Evolutionary conservation across 2,797 vertebrate genomes (phyloP).

Genomic region (Myotis pilosus): DNA sequence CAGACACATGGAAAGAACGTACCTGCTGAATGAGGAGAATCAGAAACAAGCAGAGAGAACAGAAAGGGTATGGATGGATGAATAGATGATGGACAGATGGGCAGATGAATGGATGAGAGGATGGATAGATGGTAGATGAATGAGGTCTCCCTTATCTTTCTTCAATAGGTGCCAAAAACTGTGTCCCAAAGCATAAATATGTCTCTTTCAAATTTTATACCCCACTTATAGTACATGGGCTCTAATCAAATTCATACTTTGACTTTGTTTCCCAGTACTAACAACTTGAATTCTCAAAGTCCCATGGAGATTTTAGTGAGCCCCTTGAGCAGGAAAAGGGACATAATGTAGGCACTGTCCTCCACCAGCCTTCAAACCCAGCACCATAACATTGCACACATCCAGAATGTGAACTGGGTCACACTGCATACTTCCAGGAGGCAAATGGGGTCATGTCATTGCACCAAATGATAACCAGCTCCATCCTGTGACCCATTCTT

Average conservation of each 20-base stretch:
- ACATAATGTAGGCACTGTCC: neutral
- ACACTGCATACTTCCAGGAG: neutral
- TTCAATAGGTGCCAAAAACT: neutral
- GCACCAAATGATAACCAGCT: neutral
- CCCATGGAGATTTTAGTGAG: neutral
- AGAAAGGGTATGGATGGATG: neutral
- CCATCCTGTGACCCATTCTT: neutral
- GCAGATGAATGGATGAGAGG: too few relatives aligned
- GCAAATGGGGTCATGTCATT: neutral
- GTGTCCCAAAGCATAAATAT: neutral
- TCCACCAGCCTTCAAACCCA: neutral
- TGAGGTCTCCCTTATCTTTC: neutral
- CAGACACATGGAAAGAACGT: neutral
- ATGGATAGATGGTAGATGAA: neutral
- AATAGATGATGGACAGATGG: neutral
- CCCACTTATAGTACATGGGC: neutral
- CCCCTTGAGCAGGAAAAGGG: neutral
- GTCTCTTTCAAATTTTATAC: neutral
- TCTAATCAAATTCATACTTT: constrained; percentile 27
- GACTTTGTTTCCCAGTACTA: neutral
- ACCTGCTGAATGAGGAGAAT: neutral
- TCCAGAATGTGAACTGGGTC: neutral
- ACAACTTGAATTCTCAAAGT: neutral
- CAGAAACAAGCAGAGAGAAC: neutral
- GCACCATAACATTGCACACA: neutral